Evolutionary conservation across 2,797 vertebrate genomes (phyloP), one percentile per base, ranked within the genome.

Genomic region (Neoniphon sammara): DNA sequence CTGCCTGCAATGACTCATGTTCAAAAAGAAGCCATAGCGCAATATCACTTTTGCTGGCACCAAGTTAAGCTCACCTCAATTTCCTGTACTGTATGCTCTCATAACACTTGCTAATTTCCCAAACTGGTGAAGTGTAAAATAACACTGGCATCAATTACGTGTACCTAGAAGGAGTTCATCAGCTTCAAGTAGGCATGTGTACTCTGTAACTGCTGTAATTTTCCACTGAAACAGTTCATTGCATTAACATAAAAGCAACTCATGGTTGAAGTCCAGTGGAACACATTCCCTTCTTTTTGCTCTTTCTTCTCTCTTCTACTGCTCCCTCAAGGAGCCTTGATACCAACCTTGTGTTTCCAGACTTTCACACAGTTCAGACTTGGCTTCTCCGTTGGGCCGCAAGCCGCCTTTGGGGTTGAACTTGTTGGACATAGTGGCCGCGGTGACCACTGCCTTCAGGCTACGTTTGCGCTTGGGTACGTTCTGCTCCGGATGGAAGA

Each of bases 341-440:
- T 55, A 89, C 93, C 93, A 91, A 98, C 97, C 96, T 89, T 98
- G 97, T n/a, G 96, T 95, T 89, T 98, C 97, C 12, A 98, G 95
- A 90, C 95, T 97, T 87, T 27, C 25, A 2, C 97, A 98, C 81
- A 98, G 95, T 89, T 98, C 97, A 0, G 97, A 97, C 90, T 97
- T 98, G 91, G 97, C 97, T 85, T 98, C 97, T 21, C 97, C 97
- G 0, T 98, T 98, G 87, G 97, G 97, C 75, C 97, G 93, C 89
- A 97, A 94, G 79, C 95, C 90, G 59, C 95, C 96, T 85, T 98
- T 98, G 86, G 97, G 96, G 30, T 95, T 97, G 93, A 98, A 98
- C 93, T 98, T 98, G 95, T 97, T 98, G 93, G 97, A 96, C 97
- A 98, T 98, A 85, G 97, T 96, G 82, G 97, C 97, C 0, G 97